Evolutionary conservation across 2,888 invertebrate genomes (phyloP).

Genomic region (Nomada fucata): DNA sequence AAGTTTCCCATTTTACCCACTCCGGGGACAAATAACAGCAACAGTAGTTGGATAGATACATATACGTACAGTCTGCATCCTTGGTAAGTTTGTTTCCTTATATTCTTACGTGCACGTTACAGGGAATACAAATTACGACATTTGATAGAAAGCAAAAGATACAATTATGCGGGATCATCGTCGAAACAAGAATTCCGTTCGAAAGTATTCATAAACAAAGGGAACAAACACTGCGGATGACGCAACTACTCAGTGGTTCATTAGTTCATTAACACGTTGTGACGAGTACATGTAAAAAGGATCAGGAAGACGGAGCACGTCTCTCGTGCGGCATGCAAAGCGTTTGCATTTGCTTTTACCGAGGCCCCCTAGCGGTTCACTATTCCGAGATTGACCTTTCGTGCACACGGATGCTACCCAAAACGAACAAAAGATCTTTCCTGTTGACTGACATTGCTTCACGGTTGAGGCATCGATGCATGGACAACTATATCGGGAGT

Average conservation of each 20-base stretch:
- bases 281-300: conserved; percentile 34
- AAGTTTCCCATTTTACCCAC: neutral
- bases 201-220: neutral
- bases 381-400: conserved; percentile 73
- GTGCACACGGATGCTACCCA: conserved; percentile 44
- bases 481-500: neutral
- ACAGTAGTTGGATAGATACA: too few relatives aligned
- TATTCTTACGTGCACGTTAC: neutral
- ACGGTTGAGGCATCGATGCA: conserved; percentile 4
- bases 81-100: neutral
- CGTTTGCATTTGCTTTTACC: conserved; percentile 67
- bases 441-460: conserved; percentile 29
- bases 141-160: neutral
- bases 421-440: conserved; percentile 49
- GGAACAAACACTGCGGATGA: neutral
- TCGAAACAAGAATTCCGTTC: neutral
- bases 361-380: conserved; percentile 64
- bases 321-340: conserved; percentile 55
- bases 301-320: conserved; percentile 44
- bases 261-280: conserved; percentile 29
- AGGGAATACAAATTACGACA: neutral
- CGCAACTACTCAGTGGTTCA: conserved; percentile 30
- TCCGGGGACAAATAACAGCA: neutral
- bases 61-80: too few relatives aligned
- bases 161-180: neutral